A percentile compares a stretch with the other conserved stretches of the same genome.
phyloP scores from a whole-genome alignment of 2,113 vertebrate species.

The Ivindomyrus marchei region DNA sequence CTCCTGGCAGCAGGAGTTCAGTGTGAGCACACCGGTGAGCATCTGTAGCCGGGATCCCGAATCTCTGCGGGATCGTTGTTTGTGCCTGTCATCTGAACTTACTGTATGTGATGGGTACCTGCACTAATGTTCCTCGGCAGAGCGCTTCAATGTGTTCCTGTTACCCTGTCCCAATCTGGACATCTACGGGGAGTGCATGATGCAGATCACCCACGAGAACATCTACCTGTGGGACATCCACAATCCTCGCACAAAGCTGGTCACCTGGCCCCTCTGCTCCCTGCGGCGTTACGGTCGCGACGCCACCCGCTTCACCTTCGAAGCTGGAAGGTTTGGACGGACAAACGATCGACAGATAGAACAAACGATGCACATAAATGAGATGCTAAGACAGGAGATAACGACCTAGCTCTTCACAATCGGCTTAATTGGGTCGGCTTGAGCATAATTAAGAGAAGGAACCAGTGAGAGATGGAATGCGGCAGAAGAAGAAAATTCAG shows the following conservation, averaged over 20 bases:
- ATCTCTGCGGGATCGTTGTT: not conserved
- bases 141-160: conserved; percentile 90
- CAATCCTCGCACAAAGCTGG: conserved; percentile 84
- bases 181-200: conserved; percentile 89
- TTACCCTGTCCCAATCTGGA: conserved; percentile 87
- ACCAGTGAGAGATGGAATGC: not conserved
- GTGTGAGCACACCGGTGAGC: conserved; percentile 85
- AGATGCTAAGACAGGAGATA: not conserved
- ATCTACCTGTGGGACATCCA: conserved; percentile 96
- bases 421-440: not conserved
- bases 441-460: not conserved
- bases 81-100: not conserved
- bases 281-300: conserved; percentile 86
- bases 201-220: conserved; percentile 95
- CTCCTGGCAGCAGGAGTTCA: conserved; percentile 90
- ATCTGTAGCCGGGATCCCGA: not conserved
- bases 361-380: not conserved
- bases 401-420: not conserved
- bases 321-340: conserved; percentile 76
- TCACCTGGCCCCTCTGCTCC: conserved; percentile 92
- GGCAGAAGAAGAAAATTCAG: not conserved
- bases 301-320: conserved; percentile 87
- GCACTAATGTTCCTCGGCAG: conserved; percentile 44
- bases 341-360: not conserved
- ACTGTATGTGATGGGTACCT: not conserved